Evolutionary conservation across 1,140 invertebrate genomes (phyloP).

Genomic region (Bilobella aurantiaca): DNA sequence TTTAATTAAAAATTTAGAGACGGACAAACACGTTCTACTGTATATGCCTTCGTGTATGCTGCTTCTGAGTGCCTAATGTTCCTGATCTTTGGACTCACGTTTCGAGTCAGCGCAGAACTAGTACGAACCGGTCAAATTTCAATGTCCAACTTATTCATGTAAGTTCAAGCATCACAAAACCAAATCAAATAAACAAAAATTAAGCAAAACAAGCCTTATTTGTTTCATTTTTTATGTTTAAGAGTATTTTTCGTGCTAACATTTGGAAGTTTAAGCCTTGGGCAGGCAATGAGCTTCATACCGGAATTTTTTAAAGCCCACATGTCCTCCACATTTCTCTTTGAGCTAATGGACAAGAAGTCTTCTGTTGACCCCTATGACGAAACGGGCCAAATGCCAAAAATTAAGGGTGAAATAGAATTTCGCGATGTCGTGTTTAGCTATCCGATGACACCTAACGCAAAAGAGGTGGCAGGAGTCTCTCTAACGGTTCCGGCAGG

Average conservation of each 20-base stretch:
- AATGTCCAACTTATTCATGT: background rate
- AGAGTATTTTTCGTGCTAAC: background rate
- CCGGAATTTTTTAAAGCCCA: constrained; percentile 37
- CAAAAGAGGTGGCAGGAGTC: constrained; percentile 37
- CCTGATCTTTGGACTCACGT: background rate
- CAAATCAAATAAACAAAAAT: too few relatives aligned
- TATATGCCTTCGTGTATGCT: background rate
- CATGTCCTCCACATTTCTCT: constrained; percentile 46
- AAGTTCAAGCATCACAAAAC: too few relatives aligned
- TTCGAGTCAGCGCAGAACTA: background rate
- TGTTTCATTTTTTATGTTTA: background rate
- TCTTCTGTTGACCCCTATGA: constrained; percentile 43
- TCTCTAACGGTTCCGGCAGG: constrained; percentile 11
- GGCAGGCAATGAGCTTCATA: background rate
- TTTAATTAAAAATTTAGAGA: background rate
- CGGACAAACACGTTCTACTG: background rate
- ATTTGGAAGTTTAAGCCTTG: background rate
- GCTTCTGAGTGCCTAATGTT: background rate
- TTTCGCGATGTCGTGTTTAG: constrained; percentile 54
- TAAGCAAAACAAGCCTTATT: too few relatives aligned
- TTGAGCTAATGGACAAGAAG: constrained; percentile 44
- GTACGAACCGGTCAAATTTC: background rate
- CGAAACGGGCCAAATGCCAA: constrained; percentile 37
- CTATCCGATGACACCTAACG: constrained; percentile 46
- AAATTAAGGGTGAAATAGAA: constrained; percentile 53